Evolutionary conservation across 1,140 invertebrate species (phyloP), one percentile per base, ranked within the genome.

Genomic region (Wiebesia pumilae): DNA sequence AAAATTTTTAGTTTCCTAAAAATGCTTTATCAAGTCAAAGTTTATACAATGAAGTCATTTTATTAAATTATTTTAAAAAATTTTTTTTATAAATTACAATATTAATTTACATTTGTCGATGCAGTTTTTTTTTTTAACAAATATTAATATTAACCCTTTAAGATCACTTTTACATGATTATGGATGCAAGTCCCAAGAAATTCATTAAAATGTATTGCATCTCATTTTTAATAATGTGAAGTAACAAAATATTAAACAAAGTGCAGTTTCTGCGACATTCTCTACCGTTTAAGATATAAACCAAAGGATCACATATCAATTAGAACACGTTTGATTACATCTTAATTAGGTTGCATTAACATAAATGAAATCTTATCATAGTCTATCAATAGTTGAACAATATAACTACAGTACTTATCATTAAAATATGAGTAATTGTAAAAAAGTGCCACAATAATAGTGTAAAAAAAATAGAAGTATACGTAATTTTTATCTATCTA

Each of bases 391-490:
- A 33, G 51, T 12, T 78, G n/a, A 65, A 78, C n/a, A 78, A 71
- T 78, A 71, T 3, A 73, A 33, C 78, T 81, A 35, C 35, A 47
- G 79, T 43, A 69, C 43, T 77, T 86, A 47, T 65, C 3, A 75
- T 81, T 73, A n/a, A 83, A 62, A 33, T 43, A 83, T 58, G 14
- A 54, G 16, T 10, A 71, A 80, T 35, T 77, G 62, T 86, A 86
- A 73, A 85, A 86, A 67, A 75, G 78, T 85, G 21, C 62, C 24
- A 73, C 16, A 73, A 54, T 81, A 73, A 85, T 85, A 54, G 14
- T 58, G 30, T 62, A 69, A 71, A 81, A 85, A 85, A 80, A 85
- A 85, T 78, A 85, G 69, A 85, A 85, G 62, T 81, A 58, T 51
- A 81, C 47, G 19, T 81, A 79, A 85, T 43, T 85, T 78, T 73